Base-by-base conservation (phyloP, 2,113 vertebrate genomes). In the Cephalopterus ornatus region DNA sequence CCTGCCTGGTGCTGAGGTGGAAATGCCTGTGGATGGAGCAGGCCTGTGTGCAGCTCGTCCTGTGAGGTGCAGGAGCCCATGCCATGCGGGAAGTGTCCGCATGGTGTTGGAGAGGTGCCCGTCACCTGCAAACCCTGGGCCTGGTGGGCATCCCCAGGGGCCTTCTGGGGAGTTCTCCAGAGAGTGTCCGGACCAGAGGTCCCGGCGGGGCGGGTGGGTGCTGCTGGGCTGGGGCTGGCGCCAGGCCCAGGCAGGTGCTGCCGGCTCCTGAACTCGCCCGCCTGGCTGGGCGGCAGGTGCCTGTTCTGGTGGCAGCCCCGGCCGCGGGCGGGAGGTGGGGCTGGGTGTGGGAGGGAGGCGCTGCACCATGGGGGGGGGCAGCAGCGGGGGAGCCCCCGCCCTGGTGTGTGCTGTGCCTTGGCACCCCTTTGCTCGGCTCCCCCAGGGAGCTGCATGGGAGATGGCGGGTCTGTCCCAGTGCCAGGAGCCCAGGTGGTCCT, bases 301-400 rank as follows among this genome's bases (percentile, higher is more conserved):
- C 95, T 97, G 89, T 92, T 95, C 94, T 92, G 85, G 91, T 95
- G 92, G 92, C 77, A 46, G 86, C 77, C 77, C 76, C n/a, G 84
- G 95, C 95, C 93, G 85, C 89, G 37, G 93, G 96, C 92, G 49
- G 92, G 89, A 83, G 96, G 96, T 90, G 96, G 94, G 94, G 92
- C 96, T 96, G 97, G 42, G 42, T 42, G 42, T 42, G 42, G 42
- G 42, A 96, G 92, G 77, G 75, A 94, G 66, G 67, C 11, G 20
- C 68, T 86, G 79, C 19, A 3, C 56, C 49, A 1, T 16, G 55
- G 41, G 7, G 70, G 70, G 79, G 76, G 72, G 67, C 9, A 22
- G 50, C 62, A 30, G 46, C 17, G 44, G 76, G 76, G 68, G 77
- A 61, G 39, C 79, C 63, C 67, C 55, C 2, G 20, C 77, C 56